A percentile compares a stretch with the other conserved stretches of the same genome.
Evolutionary conservation across 2,113 vertebrate genomes (phyloP).

Genomic region (Antigone vipio): DNA sequence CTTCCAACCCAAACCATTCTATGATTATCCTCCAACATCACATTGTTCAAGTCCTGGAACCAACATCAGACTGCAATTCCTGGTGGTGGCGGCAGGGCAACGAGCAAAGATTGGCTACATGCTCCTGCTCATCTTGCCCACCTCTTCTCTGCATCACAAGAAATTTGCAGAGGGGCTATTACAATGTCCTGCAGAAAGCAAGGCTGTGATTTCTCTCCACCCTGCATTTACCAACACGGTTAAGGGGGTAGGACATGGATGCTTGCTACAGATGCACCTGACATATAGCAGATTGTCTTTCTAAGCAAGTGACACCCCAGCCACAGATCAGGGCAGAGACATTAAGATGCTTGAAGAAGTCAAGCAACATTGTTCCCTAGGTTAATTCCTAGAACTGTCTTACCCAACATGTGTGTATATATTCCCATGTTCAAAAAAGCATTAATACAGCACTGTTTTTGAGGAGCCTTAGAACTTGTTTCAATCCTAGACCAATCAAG

Average conservation of each 20-base stretch:
- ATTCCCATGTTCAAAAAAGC: background rate
- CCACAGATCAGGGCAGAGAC: background rate
- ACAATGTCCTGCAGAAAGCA: background rate
- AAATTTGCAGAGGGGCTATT: background rate
- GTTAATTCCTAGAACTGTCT: background rate
- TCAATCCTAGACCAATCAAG: background rate
- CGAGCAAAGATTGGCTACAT: background rate
- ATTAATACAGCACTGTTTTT: background rate
- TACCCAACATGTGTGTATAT: background rate
- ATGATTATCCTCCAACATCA: background rate
- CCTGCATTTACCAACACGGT: background rate
- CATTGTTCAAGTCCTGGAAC: background rate
- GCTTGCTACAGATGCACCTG: background rate
- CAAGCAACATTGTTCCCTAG: background rate
- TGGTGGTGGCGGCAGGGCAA: background rate
- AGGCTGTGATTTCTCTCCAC: background rate
- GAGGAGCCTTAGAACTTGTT: background rate
- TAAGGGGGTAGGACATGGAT: background rate
- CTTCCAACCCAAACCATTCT: no score
- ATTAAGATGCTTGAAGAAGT: background rate
- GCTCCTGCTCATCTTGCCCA: background rate
- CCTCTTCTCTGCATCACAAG: background rate
- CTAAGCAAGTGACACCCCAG: background rate
- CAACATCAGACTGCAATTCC: background rate
- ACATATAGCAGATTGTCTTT: background rate